phyloP scores from a whole-genome alignment of 2,113 vertebrate genomes.

The Peromyscus californicus region DNA sequence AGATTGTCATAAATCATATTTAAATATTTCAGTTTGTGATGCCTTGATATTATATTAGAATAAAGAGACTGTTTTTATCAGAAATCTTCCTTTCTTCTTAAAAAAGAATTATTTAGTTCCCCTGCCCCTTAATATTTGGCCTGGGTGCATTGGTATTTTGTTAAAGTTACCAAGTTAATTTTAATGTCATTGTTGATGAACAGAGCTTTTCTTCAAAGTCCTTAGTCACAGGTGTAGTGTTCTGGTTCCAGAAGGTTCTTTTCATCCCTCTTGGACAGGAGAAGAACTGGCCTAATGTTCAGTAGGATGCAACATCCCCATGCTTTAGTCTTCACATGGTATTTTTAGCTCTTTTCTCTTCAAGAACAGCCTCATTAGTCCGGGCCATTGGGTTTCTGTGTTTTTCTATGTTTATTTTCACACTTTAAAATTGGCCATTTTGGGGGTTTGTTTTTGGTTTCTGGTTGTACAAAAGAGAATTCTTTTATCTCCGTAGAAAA shows the following conservation, averaged over 20 bases:
- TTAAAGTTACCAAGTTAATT: slow-evolving; percentile 61
- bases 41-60: slow-evolving; percentile 33
- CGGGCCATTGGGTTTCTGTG: slow-evolving; percentile 23
- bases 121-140: background rate
- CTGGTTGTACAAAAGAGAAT: slow-evolving; percentile 53
- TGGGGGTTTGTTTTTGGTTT: background rate
- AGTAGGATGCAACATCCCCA: slow-evolving; percentile 56
- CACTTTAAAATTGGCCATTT: slow-evolving; percentile 61
- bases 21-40: slow-evolving; percentile 64
- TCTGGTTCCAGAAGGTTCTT: slow-evolving; percentile 47
- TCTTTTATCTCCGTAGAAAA: slow-evolving; percentile 74
- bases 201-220: slow-evolving; percentile 37
- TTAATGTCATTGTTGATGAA: slow-evolving; percentile 50
- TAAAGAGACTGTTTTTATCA: slow-evolving; percentile 48
- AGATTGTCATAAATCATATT: slow-evolving; percentile 6
- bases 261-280: slow-evolving; percentile 21
- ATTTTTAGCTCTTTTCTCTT: slow-evolving; percentile 61
- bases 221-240: background rate
- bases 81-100: background rate
- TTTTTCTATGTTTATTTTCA: slow-evolving; percentile 59
- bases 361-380: slow-evolving; percentile 57
- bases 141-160: background rate
- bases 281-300: slow-evolving; percentile 58
- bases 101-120: background rate
- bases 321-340: slow-evolving; percentile 17